Evolutionary conservation across 2,888 invertebrate species (phyloP).

Genomic region (Petrophora chlorosata): DNA sequence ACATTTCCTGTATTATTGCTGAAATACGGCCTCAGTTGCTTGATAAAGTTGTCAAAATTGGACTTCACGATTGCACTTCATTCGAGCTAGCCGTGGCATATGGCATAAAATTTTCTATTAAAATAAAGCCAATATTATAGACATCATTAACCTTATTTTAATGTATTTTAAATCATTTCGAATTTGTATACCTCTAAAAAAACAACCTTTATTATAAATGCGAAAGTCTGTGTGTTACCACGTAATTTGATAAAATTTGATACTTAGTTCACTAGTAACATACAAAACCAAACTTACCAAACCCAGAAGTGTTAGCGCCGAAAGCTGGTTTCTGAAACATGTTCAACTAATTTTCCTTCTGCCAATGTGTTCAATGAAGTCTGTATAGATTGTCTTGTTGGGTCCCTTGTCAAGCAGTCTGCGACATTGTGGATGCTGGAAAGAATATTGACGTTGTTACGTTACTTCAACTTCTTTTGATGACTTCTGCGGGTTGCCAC

Average conservation of each 20-base stretch:
- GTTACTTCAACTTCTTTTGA: neutral
- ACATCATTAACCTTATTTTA: neutral
- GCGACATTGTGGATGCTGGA: conserved; percentile 25
- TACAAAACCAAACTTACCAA: conserved; percentile 72
- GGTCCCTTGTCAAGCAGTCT: conserved; percentile 6
- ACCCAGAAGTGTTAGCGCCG: conserved; percentile 61
- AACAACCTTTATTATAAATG: too few relatives aligned
- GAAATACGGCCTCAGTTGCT: too few relatives aligned
- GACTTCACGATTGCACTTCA: too few relatives aligned
- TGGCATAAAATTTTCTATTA: neutral
- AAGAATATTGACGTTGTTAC: neutral
- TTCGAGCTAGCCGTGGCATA: too few relatives aligned
- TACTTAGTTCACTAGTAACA: neutral
- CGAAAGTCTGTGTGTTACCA: too few relatives aligned
- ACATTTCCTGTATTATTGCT: too few relatives aligned
- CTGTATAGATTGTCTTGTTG: neutral
- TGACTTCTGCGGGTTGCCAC: neutral
- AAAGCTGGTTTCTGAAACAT: conserved; percentile 77
- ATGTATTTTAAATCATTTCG: neutral
- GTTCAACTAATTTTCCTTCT: conserved; percentile 22
- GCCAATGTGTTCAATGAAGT: neutral
- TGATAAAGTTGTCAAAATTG: too few relatives aligned
- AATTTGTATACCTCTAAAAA: neutral
- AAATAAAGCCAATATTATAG: neutral
- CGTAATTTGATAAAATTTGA: neutral